Evolutionary conservation across 2,113 vertebrate genomes (phyloP), one percentile per base, ranked within the genome.

Genomic region (Empidonax alnorum): DNA sequence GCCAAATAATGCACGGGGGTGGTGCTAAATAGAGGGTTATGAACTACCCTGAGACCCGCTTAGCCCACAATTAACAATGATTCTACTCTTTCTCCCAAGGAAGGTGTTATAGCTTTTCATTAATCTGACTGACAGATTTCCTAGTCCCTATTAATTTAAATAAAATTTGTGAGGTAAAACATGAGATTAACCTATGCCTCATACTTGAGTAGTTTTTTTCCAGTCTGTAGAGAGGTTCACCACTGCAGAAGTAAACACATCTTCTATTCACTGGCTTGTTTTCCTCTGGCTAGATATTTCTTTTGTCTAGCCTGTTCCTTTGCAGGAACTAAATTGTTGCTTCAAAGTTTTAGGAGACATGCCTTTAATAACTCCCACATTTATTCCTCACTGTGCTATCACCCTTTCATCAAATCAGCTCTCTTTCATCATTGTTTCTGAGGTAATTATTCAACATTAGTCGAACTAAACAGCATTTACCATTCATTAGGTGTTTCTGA

Each of bases 371-470:
- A 85, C 44, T 67, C 79, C 31, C 86, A 84, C 71, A 84, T 19
- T 68, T 62, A 77, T 82, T 93, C 80, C 77, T 93, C 42, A 75
- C 49, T 73, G 35, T 66, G 25, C 52, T 58, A 63, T 75, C 77
- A 74, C 15, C 16, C 72, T 82, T 95, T 94, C 85, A 96, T 96
- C 81, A 94, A 65, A 80, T 56, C 81, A 94, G 77, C 52, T 82
- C 93, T 78, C 89, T 93, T 96, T 91, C 79, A 67, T 80, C 67
- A 73, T 85, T 96, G 62, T 96, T 97, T 95, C 86, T 65, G 66
- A 95, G 83, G 67, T 93, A 95, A 96, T 96, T 97, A 97, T 92
- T 97, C 87, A 90, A 90, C 90, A 78, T 96, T 95, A 96, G 90
- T 90, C 87, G 80, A 77, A 91, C 44, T 62, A 41, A 97, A 87